Evolutionary conservation across 2,113 vertebrate species (phyloP).

Genomic region (Nothocercus julius): DNA sequence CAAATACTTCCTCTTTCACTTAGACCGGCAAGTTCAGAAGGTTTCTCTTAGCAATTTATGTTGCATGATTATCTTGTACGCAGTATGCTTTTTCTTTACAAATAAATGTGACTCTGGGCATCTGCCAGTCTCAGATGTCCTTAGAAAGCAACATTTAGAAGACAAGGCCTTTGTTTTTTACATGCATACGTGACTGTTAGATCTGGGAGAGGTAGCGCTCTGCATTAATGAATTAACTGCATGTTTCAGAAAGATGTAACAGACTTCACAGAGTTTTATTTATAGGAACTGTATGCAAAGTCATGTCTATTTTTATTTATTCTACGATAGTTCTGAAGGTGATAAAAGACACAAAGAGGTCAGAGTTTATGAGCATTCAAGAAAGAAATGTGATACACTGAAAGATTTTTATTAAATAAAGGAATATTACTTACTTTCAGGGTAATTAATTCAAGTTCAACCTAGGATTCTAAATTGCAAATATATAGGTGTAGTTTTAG

Average conservation of each 20-base stretch:
- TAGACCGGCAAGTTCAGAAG: not conserved
- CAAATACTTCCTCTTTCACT: not conserved
- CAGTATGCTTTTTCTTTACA: not conserved
- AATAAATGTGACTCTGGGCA: not conserved
- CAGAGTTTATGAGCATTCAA: not conserved
- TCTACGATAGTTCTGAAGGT: not conserved
- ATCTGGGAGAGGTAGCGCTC: not conserved
- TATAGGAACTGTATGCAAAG: not conserved
- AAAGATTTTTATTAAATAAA: not conserved
- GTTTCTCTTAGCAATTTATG: not conserved
- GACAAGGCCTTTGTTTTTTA: not conserved
- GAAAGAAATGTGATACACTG: not conserved
- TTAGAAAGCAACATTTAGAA: not conserved
- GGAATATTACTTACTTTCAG: not conserved
- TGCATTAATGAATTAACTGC: not conserved
- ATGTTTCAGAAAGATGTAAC: not conserved
- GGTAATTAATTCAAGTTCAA: not conserved
- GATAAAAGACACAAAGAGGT: not conserved
- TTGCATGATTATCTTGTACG: not conserved
- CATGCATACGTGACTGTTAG: not conserved
- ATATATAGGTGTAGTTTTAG: not conserved
- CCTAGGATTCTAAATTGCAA: rapidly evolving
- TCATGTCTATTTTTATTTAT: not conserved
- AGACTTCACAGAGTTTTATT: not conserved
- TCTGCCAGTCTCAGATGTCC: not conserved